Base-by-base conservation (phyloP, 2,797 vertebrate species). In the Parambassis ranga region DNA sequence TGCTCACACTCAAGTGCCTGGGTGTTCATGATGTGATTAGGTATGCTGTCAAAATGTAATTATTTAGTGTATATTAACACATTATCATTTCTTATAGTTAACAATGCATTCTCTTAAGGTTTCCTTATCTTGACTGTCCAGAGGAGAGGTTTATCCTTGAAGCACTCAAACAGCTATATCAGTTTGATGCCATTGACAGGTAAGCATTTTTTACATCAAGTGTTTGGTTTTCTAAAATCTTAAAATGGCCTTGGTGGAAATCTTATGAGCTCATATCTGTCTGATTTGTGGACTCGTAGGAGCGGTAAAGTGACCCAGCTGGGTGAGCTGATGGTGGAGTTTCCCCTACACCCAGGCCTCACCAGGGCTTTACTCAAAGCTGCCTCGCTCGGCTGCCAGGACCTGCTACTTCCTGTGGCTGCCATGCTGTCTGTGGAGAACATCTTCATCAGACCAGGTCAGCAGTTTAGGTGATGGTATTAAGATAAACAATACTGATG, bases 351-450 rank as follows among this genome's bases (percentile, higher is more conserved):
- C 53, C 97, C 96, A 9, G 94, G 93, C 56, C 89, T 99, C 56
- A 94, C 95, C 26, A 93, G 96, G 75, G 95, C 96, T 8, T 50
- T 98, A 58, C 92, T 99, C 11, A 97, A 95, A 87, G 94, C 97
- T 6, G 94, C 95, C 6, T 92, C 95, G 10, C 79, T 95, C 0
- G 91, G 90, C 64, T 97, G 94, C 77, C 90, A 98, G 82, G 93
- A 97, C 71, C 79, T 98, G 22, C 87, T 99, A 70, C 94, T 99
- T n/a, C 94, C 97, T 15, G 93, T 98, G 55, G 97, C 96, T 1
- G 96, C 98, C 48, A 98, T 99, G 98, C 74, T 99, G 13, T 99
- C 98, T 0, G 97, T 98, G 51, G 98, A 98, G 85, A 98, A 98
- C 28, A 94, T 98, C 82, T 96, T 98, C 85, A 98, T 99, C 81